phyloP scores from a whole-genome alignment of 2,113 vertebrate species.

The Lagenorhynchus albirostris region DNA sequence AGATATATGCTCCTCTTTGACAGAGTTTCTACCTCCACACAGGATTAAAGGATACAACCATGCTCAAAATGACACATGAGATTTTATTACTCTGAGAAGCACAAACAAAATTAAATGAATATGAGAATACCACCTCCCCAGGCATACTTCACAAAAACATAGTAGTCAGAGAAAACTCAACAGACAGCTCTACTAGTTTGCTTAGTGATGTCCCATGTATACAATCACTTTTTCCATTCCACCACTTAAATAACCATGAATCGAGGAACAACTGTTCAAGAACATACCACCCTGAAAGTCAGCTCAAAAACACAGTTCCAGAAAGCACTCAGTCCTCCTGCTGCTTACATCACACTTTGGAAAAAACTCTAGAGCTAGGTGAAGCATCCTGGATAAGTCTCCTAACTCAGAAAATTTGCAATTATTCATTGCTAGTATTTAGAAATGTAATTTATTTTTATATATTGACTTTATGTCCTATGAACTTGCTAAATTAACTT shows the following conservation, averaged over 20 bases:
- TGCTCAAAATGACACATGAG: neutral
- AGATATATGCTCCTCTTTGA: neutral
- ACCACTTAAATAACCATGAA: neutral
- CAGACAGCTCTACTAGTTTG: neutral
- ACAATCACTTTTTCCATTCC: neutral
- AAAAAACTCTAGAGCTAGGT: neutral
- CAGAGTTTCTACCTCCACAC: neutral
- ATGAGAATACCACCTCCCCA: neutral
- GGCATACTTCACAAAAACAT: neutral
- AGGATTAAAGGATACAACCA: neutral
- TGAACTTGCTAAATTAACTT: neutral
- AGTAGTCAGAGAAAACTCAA: neutral
- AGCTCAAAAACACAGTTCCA: neutral
- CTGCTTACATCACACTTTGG: neutral
- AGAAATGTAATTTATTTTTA: neutral
- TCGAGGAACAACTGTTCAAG: neutral
- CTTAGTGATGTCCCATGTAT: neutral
- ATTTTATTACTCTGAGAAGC: constrained; percentile 3
- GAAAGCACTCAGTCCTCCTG: neutral
- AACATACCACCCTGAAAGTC: neutral
- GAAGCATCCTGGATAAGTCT: neutral
- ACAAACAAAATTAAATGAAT: neutral
- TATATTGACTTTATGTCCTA: neutral
- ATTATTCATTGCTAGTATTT: neutral
- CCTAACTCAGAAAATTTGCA: neutral